Conservation (phyloP, 2,113 vertebrate genomes). For the Fregata magnificens region DNA sequence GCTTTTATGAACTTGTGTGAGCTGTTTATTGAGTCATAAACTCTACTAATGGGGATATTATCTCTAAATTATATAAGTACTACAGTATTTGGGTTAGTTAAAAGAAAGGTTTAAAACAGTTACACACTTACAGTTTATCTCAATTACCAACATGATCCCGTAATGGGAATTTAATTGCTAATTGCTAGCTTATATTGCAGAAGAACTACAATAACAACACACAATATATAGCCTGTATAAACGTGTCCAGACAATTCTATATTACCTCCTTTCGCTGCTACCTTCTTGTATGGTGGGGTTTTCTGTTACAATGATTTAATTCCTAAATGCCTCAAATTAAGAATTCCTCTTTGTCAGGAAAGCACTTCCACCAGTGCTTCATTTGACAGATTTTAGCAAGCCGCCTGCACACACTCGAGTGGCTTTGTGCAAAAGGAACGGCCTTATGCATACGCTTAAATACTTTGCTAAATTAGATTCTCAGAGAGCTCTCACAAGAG, state of each 20-base stretch:
- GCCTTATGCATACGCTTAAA: background rate
- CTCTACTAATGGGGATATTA: conserved; percentile 79
- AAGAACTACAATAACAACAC: conserved; percentile 17
- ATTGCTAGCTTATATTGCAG: conserved; percentile 58
- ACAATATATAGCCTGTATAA: conserved; percentile 28
- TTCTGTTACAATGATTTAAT: background rate
- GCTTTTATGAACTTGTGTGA: conserved; percentile 79
- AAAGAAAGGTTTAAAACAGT: conserved; percentile 70
- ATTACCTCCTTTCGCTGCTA: conserved; percentile 21
- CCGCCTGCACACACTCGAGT: background rate
- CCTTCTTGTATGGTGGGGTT: background rate
- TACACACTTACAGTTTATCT: conserved; percentile 66
- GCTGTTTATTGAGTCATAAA: conserved; percentile 80
- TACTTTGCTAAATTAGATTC: background rate
- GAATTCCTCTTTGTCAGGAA: background rate
- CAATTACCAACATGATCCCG: conserved; percentile 70
- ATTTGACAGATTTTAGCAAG: background rate
- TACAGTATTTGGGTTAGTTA: conserved; percentile 64
- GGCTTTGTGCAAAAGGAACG: background rate
- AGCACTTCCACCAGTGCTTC: background rate
- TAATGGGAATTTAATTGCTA: conserved; percentile 77
- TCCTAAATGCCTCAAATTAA: background rate
- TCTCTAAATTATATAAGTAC: conserved; percentile 76
- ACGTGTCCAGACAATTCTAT: conserved; percentile 12
- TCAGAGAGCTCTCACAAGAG: background rate